phyloP scores from a whole-genome alignment of 1,140 invertebrate species.

The Drosophila obscura region DNA sequence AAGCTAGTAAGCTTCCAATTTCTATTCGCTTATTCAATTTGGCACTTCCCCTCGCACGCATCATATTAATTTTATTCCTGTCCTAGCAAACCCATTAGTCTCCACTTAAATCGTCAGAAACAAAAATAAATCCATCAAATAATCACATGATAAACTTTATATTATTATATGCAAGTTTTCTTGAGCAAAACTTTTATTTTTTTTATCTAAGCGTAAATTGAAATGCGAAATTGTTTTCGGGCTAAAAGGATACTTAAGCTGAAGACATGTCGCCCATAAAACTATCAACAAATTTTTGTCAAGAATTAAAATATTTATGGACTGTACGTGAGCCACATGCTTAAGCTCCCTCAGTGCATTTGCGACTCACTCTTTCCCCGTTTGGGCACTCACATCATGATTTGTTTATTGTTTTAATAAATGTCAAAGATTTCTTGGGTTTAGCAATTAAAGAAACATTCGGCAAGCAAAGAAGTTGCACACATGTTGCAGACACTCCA shows the following conservation, averaged over 20 bases:
- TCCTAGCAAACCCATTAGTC: slow-evolving; percentile 9
- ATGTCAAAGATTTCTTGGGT: slow-evolving; percentile 67
- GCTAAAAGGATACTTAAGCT: slow-evolving; percentile 17
- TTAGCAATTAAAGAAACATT: slow-evolving; percentile 67
- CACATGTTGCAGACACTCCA: slow-evolving; percentile 34
- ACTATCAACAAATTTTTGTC: slow-evolving; percentile 72
- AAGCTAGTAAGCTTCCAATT: no score
- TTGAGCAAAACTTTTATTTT: slow-evolving; percentile 7
- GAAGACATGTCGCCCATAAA: slow-evolving; percentile 52
- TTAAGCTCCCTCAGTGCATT: slow-evolving; percentile 33
- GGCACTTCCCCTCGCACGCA: background rate
- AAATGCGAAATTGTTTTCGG: slow-evolving; percentile 36
- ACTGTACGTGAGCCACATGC: slow-evolving; percentile 64
- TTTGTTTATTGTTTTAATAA: slow-evolving; percentile 82
- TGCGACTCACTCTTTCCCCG: background rate
- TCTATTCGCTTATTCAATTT: slow-evolving; percentile 18
- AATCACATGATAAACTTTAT: slow-evolving; percentile 20
- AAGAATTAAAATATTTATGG: slow-evolving; percentile 77
- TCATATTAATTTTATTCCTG: background rate
- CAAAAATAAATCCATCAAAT: background rate
- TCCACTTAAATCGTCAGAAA: slow-evolving; percentile 6
- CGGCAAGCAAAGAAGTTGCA: slow-evolving; percentile 3
- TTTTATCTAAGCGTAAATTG: slow-evolving; percentile 60
- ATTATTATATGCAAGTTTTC: slow-evolving; percentile 16
- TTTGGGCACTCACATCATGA: slow-evolving; percentile 29